A percentile compares a stretch with the other conserved stretches of the same genome.
These are phyloP conservation scores for Morpho helenor DNA, from an alignment of 2,888 invertebrate species.

Conservation along the genomic window DNA sequence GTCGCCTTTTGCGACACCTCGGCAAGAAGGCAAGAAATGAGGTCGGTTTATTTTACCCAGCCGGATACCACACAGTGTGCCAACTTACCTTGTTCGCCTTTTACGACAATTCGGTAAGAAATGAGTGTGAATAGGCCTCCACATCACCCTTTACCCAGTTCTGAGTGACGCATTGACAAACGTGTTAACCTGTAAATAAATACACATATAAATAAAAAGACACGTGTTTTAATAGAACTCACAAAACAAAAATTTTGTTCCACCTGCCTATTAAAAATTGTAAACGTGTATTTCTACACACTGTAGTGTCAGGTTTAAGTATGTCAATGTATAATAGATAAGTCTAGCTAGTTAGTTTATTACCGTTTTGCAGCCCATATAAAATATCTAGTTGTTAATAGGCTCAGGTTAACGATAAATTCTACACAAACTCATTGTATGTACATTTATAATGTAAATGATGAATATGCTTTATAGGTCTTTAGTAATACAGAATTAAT, in stretches of 20 bases:
- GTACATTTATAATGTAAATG: neutral
- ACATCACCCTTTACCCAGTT: too few relatives aligned
- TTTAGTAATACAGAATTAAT: neutral
- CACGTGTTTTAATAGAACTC: too few relatives aligned
- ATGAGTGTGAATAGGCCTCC: too few relatives aligned
- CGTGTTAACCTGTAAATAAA: too few relatives aligned
- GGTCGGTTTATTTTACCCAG: too few relatives aligned
- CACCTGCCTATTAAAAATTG: slow-evolving; percentile 3
- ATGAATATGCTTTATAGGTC: neutral
- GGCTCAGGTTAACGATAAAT: slow-evolving; percentile 10
- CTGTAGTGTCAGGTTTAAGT: slow-evolving; percentile 1
- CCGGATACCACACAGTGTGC: too few relatives aligned
- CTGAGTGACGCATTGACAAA: too few relatives aligned
- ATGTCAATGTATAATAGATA: slow-evolving; percentile 13
- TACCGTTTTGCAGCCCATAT: slow-evolving; percentile 6
- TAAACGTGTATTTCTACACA: neutral
- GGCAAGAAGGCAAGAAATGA: too few relatives aligned
- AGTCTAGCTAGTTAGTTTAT: slow-evolving; percentile 4
- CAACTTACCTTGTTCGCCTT: too few relatives aligned
- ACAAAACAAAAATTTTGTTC: neutral
- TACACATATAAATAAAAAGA: too few relatives aligned
- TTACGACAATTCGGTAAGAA: too few relatives aligned
- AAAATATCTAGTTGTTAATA: slow-evolving; percentile 15
- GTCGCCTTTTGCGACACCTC: too few relatives aligned
- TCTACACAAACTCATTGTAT: slow-evolving; percentile 13